Percentiles rank a stretch among this genome's conserved stretches.
Conservation (phyloP, 64 coral and sea anemone species). For the Pachyseris speciosa region DNA sequence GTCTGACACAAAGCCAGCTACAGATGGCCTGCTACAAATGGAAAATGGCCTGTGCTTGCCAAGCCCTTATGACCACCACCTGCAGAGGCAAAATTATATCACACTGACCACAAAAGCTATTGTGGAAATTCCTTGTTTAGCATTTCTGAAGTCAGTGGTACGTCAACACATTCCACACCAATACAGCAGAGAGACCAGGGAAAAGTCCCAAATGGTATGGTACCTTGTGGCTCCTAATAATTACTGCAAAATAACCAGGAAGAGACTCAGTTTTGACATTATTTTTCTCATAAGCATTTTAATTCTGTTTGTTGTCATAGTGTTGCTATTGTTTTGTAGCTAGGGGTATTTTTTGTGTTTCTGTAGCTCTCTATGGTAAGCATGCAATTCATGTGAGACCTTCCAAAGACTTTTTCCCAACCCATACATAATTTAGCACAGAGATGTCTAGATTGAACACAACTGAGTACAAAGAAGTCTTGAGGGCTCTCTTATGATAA, state of each 20-base stretch:
- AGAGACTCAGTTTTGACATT: neutral
- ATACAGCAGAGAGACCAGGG: neutral
- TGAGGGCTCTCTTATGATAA: neutral
- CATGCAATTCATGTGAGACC: neutral
- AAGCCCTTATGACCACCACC: neutral
- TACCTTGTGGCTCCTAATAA: neutral
- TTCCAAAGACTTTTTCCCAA: neutral
- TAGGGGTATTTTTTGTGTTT: neutral
- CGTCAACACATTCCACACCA: constrained; percentile 48
- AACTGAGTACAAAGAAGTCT: neutral
- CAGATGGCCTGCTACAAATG: neutral
- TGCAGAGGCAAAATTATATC: constrained; percentile 4
- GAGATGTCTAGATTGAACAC: neutral
- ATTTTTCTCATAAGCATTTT: neutral
- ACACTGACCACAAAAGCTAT: neutral
- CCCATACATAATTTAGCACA: neutral
- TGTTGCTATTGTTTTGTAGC: neutral
- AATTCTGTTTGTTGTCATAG: neutral
- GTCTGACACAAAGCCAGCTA: neutral
- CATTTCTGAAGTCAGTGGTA: constrained; percentile 4
- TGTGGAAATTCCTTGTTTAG: constrained; percentile 36
- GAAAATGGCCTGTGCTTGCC: constrained; percentile 25
- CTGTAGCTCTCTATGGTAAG: neutral
- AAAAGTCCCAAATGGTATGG: constrained; percentile 37
- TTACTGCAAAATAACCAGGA: neutral